Percentiles rank a stretch among this genome's conserved stretches.
phyloP scores from a whole-genome alignment of 2,113 vertebrate genomes.

The Gadus chalcogrammus region DNA sequence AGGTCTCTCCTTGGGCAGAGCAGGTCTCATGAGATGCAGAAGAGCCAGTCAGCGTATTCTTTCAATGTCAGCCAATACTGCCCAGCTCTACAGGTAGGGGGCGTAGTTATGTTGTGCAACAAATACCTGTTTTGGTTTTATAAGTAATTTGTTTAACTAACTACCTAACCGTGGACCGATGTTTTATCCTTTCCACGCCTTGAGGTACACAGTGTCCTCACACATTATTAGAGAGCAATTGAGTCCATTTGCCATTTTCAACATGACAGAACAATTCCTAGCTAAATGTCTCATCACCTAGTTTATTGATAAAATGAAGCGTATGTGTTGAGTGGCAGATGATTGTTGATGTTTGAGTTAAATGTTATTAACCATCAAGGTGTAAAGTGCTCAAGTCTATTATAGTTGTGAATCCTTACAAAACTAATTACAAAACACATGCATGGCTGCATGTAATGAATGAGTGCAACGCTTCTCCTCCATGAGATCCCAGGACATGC shows the following conservation, averaged over 20 bases:
- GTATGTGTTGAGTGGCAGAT: no score
- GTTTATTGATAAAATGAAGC: no score
- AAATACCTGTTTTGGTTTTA: neutral
- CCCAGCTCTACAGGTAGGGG: conserved; percentile 65
- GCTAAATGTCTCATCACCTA: no score
- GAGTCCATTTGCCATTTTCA: conserved; percentile 17
- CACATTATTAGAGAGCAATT: neutral
- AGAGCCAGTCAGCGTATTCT: conserved; percentile 47
- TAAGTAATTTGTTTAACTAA: neutral
- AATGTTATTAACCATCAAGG: no score
- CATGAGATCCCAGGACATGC: conserved; percentile 55
- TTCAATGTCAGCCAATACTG: conserved; percentile 69
- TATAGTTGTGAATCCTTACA: no score
- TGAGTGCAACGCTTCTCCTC: conserved; percentile 30
- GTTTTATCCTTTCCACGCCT: no score
- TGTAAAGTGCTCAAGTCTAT: no score
- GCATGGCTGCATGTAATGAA: neutral
- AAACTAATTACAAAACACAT: no score
- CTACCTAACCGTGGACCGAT: neutral
- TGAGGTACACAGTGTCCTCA: neutral
- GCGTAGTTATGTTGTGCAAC: neutral
- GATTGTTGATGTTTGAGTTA: no score
- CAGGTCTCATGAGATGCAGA: conserved; percentile 32
- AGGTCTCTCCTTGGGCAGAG: conserved; percentile 52
- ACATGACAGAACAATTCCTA: conserved; percentile 6